Evolutionary conservation across 2,888 invertebrate genomes (phyloP), one percentile per base, ranked within the genome.

Genomic region (Plagodis dolabraria): DNA sequence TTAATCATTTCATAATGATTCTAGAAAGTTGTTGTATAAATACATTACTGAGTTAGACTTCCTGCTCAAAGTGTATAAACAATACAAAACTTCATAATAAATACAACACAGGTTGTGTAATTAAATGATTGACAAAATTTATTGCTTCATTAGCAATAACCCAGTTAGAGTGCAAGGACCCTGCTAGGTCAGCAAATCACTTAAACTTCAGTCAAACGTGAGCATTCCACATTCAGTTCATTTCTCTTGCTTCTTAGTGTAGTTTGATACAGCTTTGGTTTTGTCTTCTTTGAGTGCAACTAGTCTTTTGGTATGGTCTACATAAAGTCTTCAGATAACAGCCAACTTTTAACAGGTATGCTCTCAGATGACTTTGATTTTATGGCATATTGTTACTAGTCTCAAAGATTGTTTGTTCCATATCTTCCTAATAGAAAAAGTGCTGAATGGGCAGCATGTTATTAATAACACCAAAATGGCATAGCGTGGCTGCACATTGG

Each of bases 91-190:
- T 9, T 4, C 0, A 38, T 38, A 22, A 38, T 38, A 4, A 38
- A 9, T 38, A 38, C 5, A 9, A 8, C 38, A 38, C 38, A 38
- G 38, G 38, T 38, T 7, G 2, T 42, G 42, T 6, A 9, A 9
- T n/a, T 42, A 1, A 7, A n/a, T 42, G n/a, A 42, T 1, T 46
- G 10, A 34, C 34, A n/a, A 33, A 38, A 6, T 50, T n/a, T 47
- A 47, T 38, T 11, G 56, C 56, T 43, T 11, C 7, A 33, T 61
- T 49, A 57, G 53, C 56, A 57, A 7, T 52, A 50, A 49, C 59
- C 47, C 46, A 35, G 33, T 60, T 47, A 36, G 5, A 53, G 56
- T 53, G 42, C 40, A 53, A 35, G 33, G 10, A 51, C 51, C 47
- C 22, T 48, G 44, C 43, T 51, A 7, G 22, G 5, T 40, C 40